phyloP scores from a whole-genome alignment of 2,113 vertebrate species.

The Ceratotherium simum region DNA sequence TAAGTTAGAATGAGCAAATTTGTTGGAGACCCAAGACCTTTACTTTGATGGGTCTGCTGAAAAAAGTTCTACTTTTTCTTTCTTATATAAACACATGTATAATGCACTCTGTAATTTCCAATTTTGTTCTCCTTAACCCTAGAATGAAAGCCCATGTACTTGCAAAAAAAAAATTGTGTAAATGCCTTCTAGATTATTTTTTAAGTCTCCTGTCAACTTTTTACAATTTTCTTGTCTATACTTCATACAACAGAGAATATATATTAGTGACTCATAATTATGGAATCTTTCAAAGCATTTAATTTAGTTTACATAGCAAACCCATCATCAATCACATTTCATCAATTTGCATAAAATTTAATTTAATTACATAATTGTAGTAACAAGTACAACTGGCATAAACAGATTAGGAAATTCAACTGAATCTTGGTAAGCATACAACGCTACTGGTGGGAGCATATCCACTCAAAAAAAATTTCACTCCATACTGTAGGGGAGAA shows the following conservation, averaged over 20 bases:
- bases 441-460: neutral
- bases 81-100: neutral
- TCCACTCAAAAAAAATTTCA: neutral
- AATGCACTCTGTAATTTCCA: neutral
- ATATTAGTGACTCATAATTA: constrained; percentile 28
- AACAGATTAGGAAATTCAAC: constrained; percentile 56
- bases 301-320: constrained; percentile 63
- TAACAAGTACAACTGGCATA: constrained; percentile 60
- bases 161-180: neutral
- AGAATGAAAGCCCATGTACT: neutral
- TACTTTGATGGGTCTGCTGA: constrained; percentile 11
- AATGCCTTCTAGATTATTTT: neutral
- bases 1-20: constrained; percentile 44
- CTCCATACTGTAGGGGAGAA: neutral
- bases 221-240: neutral
- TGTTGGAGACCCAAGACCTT: neutral
- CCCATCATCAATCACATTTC: constrained; percentile 55
- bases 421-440: neutral
- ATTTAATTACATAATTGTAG: constrained; percentile 71
- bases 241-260: constrained; percentile 31
- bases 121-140: constrained; percentile 30
- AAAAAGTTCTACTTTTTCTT: constrained; percentile 28
- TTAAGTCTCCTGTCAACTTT: neutral
- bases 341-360: constrained; percentile 65
- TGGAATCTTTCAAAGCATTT: constrained; percentile 52